Percentiles rank a stretch among this genome's conserved stretches.
Conservation (phyloP, 2,113 vertebrate genomes). For the Garra rufa region DNA sequence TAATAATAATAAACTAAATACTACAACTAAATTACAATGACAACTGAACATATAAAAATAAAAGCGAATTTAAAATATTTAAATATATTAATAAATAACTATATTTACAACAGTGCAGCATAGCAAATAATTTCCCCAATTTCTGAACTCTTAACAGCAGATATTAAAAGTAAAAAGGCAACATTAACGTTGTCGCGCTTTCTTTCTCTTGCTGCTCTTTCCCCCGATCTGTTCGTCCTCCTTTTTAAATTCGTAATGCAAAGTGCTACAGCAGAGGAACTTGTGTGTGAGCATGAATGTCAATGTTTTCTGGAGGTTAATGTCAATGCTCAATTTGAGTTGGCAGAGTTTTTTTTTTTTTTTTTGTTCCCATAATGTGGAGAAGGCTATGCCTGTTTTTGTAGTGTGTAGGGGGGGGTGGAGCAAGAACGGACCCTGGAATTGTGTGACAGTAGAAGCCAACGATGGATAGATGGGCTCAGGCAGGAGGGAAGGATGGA, state of each 20-base stretch:
- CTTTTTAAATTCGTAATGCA: neutral
- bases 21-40: no score
- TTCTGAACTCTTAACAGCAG: neutral
- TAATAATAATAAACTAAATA: neutral
- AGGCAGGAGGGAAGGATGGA: conserved; percentile 2
- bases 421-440: neutral
- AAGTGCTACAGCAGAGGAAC: neutral
- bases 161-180: neutral
- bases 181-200: neutral
- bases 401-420: neutral
- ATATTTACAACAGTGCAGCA: neutral
- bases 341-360: no score
- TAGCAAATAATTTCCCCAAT: neutral
- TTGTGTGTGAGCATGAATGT: neutral
- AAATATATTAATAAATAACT: no score
- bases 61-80: no score
- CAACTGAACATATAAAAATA: no score
- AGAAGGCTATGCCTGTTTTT: neutral
- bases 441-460: neutral
- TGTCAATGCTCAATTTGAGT: neutral
- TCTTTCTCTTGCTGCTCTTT: neutral
- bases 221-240: neutral
- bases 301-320: neutral
- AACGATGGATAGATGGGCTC: conserved; percentile 8
- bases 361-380: neutral